These are phyloP conservation scores for Drosophila persimilis DNA, from an alignment of 1,140 invertebrate species.

Conservation along the genomic window DNA sequence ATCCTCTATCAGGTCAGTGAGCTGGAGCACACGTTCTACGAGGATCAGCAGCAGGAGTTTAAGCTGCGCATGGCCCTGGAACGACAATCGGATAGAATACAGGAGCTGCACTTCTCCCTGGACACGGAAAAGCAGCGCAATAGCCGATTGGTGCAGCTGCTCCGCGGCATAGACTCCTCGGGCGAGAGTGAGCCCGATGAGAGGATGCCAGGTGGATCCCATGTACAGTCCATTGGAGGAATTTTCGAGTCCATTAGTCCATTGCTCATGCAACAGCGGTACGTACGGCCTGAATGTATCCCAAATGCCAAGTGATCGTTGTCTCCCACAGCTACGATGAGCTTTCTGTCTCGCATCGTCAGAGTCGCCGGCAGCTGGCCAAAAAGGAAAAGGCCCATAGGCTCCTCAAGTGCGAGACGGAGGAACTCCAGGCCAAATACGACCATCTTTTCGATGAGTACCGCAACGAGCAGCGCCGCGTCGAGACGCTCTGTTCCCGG, in stretches of 20 bases:
- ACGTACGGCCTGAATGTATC: constrained; percentile 3
- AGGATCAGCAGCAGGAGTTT: constrained; percentile 72
- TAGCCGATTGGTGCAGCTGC: constrained; percentile 57
- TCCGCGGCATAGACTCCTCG: constrained; percentile 44
- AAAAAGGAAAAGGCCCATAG: constrained; percentile 64
- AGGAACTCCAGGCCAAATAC: constrained; percentile 61
- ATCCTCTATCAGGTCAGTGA: constrained; percentile 62
- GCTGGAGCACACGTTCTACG: constrained; percentile 65
- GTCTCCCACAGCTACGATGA: constrained; percentile 61
- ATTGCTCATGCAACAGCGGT: constrained; percentile 79
- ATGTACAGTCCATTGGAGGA: constrained; percentile 11
- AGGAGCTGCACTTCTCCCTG: constrained; percentile 63
- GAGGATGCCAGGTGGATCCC: background rate
- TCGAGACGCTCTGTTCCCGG: constrained; percentile 48
- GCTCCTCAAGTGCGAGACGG: constrained; percentile 53
- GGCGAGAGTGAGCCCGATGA: constrained; percentile 43
- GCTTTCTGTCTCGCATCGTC: constrained; percentile 61
- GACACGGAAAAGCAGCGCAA: constrained; percentile 64
- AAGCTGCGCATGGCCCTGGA: constrained; percentile 65
- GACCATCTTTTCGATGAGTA: constrained; percentile 64
- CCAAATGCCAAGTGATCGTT: background rate
- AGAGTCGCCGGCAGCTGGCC: constrained; percentile 56
- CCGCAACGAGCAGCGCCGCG: constrained; percentile 47
- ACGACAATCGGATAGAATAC: constrained; percentile 51
- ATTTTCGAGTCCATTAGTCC: constrained; percentile 69